Conservation (phyloP, 64 coral and sea anemone genomes). For the Pocillopora damicornis region DNA sequence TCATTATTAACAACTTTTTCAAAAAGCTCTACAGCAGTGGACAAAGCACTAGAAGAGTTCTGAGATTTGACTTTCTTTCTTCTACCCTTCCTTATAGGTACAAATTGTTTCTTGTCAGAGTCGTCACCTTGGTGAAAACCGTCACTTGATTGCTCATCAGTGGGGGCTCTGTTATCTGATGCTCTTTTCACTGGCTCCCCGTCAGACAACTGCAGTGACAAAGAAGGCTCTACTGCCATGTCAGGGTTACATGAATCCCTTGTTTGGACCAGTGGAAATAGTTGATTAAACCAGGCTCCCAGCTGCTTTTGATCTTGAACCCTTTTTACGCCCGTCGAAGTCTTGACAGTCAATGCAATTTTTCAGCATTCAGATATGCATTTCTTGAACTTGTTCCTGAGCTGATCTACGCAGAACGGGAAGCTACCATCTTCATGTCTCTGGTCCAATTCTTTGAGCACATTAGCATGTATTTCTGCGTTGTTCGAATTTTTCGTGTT, state of each 20-base stretch:
- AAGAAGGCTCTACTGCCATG: constrained; percentile 52
- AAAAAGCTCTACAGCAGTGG: constrained; percentile 48
- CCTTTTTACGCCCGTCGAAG: constrained; percentile 18
- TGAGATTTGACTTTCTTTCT: constrained; percentile 40
- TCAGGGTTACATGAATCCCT: constrained; percentile 22
- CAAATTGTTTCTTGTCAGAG: constrained; percentile 59
- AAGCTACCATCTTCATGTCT: not conserved
- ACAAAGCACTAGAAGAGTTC: constrained; percentile 29
- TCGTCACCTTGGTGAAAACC: not conserved
- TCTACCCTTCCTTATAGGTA: constrained; percentile 42
- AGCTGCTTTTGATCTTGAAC: constrained; percentile 29
- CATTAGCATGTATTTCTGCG: not conserved
- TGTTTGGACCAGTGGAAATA: constrained; percentile 30
- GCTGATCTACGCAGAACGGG: not conserved
- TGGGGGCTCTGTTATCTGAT: constrained; percentile 34
- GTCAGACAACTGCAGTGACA: not conserved
- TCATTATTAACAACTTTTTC: constrained; percentile 65
- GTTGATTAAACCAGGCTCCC: constrained; percentile 27
- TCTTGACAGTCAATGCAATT: not conserved
- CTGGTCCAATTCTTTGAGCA: not conserved
- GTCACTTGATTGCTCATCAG: constrained; percentile 50
- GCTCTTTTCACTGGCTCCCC: constrained; percentile 15
- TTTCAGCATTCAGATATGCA: not conserved
- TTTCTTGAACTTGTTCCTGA: not conserved
- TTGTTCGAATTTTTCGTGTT: no score